Evolutionary conservation across 1,140 invertebrate genomes (phyloP).

Genomic region (Aethina tumida): DNA sequence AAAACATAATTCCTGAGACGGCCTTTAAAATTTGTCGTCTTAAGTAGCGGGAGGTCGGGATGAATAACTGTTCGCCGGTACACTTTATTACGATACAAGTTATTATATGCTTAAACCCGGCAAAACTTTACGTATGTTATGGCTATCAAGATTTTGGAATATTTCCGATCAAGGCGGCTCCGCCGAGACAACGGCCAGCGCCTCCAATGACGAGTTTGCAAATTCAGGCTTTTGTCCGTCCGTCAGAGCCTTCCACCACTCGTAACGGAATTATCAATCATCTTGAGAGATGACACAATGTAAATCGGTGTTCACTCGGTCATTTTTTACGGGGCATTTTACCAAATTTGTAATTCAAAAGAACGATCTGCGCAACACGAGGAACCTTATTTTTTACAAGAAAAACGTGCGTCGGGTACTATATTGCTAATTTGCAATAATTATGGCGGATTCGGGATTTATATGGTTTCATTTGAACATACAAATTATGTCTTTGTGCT

Average conservation of each 20-base stretch:
- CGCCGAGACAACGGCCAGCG: conserved; percentile 16
- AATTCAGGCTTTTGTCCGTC: conserved; percentile 19
- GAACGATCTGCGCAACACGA: conserved; percentile 11
- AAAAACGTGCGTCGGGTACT: conserved; percentile 5
- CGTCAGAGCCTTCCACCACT: conserved; percentile 14
- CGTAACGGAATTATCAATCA: conserved; percentile 21
- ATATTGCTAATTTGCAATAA: no score
- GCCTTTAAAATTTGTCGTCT: conserved; percentile 9
- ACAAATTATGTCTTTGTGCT: no score
- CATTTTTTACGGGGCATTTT: conserved; percentile 12
- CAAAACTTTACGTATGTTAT: conserved; percentile 10
- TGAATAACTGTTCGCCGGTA: conserved; percentile 13
- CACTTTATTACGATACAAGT: conserved; percentile 9
- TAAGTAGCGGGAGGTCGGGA: conserved; percentile 18
- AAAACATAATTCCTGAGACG: not conserved
- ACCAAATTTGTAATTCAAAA: conserved; percentile 10
- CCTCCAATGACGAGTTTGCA: conserved; percentile 25
- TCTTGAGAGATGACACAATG: conserved; percentile 18
- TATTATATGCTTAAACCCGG: conserved; percentile 11
- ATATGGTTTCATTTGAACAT: no score
- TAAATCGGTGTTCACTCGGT: conserved; percentile 10
- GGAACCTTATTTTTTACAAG: conserved; percentile 7
- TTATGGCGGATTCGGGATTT: no score
- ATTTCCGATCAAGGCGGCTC: conserved; percentile 18
- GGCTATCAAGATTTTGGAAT: conserved; percentile 24